Conservation (phyloP, 1,140 invertebrate genomes). For the Nasonia longicornis region DNA sequence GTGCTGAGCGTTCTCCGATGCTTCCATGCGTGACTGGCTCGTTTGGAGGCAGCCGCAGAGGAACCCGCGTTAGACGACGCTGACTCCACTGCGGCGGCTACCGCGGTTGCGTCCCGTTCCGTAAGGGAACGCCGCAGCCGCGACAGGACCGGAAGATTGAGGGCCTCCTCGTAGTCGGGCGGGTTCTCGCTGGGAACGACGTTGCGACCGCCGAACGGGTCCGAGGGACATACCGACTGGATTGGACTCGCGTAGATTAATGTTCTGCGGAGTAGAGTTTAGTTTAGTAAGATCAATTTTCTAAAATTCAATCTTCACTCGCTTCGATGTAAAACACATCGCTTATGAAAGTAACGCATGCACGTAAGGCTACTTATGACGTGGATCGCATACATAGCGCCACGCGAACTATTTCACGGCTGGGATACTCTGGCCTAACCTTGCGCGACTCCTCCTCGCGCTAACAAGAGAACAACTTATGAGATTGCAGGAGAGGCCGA, state of each 20-base stretch:
- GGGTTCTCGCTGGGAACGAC: constrained; percentile 67
- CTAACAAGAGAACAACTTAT: constrained; percentile 38
- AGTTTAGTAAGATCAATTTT: too few species aligned
- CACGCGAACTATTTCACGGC: constrained; percentile 26
- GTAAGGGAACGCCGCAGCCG: constrained; percentile 69
- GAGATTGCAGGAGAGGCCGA: constrained; percentile 8
- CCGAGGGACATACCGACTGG: constrained; percentile 71
- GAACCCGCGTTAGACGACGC: neutral
- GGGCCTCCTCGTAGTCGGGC: constrained; percentile 69
- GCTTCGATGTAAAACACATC: too few species aligned
- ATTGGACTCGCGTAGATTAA: constrained; percentile 75
- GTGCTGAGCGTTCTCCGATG: constrained; percentile 52
- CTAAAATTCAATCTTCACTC: neutral
- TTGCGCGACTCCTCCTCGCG: neutral
- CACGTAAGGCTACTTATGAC: neutral
- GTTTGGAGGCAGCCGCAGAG: neutral
- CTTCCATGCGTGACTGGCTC: constrained; percentile 40
- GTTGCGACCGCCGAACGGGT: constrained; percentile 73
- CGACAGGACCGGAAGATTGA: constrained; percentile 69
- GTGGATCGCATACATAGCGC: neutral
- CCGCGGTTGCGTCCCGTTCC: constrained; percentile 38
- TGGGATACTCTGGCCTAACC: constrained; percentile 11
- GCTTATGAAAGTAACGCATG: too few species aligned
- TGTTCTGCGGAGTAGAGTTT: constrained; percentile 54
- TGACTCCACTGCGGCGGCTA: constrained; percentile 18